A percentile compares a stretch with the other conserved stretches of the same genome.
Conservation (phyloP, 2,113 vertebrate species). For the Noturus placidus region DNA sequence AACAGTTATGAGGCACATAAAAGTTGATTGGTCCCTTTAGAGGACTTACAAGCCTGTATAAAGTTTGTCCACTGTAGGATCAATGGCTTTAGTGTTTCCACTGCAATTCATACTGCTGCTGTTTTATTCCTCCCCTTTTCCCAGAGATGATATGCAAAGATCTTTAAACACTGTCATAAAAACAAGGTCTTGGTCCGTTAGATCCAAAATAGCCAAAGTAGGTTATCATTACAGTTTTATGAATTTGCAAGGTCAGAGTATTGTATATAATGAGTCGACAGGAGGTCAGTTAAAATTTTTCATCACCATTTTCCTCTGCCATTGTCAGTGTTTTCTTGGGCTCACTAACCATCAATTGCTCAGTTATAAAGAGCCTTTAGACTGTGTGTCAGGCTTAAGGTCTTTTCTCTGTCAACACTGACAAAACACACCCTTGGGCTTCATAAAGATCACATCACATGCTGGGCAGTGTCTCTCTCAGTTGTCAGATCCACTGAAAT, state of each 20-base stretch:
- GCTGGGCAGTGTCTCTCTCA: constrained; percentile 25
- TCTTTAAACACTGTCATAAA: constrained; percentile 58
- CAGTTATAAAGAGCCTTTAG: constrained; percentile 33
- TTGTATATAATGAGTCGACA: background rate
- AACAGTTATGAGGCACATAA: constrained; percentile 73
- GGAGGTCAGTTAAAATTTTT: background rate
- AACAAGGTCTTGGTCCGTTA: constrained; percentile 5
- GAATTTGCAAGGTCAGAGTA: constrained; percentile 17
- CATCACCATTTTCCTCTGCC: constrained; percentile 7
- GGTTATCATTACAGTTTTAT: constrained; percentile 12
- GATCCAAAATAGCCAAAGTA: constrained; percentile 22
- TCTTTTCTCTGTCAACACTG: constrained; percentile 49
- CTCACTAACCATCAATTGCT: constrained; percentile 15
- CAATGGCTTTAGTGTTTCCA: constrained; percentile 68
- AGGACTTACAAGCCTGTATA: constrained; percentile 71
- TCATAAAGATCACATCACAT: constrained; percentile 53
- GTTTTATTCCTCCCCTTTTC: constrained; percentile 58
- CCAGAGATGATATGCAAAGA: constrained; percentile 62
- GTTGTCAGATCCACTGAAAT: constrained; percentile 30
- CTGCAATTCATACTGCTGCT: constrained; percentile 61
- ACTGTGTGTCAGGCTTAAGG: constrained; percentile 42
- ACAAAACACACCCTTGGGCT: constrained; percentile 57
- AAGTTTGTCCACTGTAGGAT: constrained; percentile 70
- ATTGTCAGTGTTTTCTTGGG: constrained; percentile 28
- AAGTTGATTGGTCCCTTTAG: constrained; percentile 72